Base-by-base conservation (phyloP, 2,797 vertebrate genomes). In the Acanthurus leucopareius region DNA sequence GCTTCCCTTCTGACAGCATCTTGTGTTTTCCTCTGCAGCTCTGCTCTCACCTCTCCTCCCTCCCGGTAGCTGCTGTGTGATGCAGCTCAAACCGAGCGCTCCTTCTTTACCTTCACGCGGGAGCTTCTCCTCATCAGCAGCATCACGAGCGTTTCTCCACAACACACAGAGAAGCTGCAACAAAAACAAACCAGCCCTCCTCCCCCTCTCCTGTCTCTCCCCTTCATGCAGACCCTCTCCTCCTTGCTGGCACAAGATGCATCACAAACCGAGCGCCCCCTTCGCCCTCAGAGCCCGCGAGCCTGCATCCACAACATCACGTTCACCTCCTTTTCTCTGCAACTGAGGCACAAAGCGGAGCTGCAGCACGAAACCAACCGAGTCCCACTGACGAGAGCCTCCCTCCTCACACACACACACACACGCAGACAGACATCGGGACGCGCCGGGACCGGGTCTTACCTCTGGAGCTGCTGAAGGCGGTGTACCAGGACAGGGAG, bases 401-500 rank as follows among this genome's bases (percentile, higher is more conserved):
- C 61, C 40, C 10, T 71, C 64, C 16, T 11, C 57, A 25, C 14
- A 68, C 61, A 14, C 22, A 19, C n/a, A 13, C 51, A 53, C 61
- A n/a, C 68, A 45, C 17, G 25, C 57, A 38, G 4, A 38, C 28
- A 14, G 11, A n/a, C 5, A 53, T n/a, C 15, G 48, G 61, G 56
- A 73, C 79, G 9, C 57, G 17, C 67, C 57, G 40, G 73, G 45
- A 7, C 0, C 60, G 40, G 66, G 28, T 77, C 85, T 92, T 95
- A 98, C 97, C 97, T 98, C 97, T 97, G 92, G 97, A 97, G 93
- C 96, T 96, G 95, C 96, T 95, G 96, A 98, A 98, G 88, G 97
- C 97, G 88, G 97, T 97, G 97, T 97, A 98, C 97, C 97, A 99
- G 90, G 97, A 98, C 70, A 99, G 93, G 73, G 97, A 99, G 89